Evolutionary conservation across 2,113 vertebrate genomes (phyloP).

Genomic region (Micronycteris hirsuta): DNA sequence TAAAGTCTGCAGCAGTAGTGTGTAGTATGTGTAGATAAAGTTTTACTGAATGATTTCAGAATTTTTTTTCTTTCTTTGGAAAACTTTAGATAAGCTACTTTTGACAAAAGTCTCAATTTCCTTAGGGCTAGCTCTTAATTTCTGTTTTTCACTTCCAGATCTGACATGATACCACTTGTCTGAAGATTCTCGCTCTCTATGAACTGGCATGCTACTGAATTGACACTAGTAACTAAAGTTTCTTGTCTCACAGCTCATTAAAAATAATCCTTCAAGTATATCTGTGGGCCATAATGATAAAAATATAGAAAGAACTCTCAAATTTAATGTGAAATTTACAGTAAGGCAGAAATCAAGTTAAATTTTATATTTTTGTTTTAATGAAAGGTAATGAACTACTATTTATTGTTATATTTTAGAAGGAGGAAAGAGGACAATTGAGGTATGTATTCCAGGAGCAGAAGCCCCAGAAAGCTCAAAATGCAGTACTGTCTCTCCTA

Average conservation of each 20-base stretch:
- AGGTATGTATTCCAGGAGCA: slow-evolving; percentile 72
- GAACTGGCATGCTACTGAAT: not conserved
- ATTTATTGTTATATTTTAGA: slow-evolving; percentile 72
- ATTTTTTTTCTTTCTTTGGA: not conserved
- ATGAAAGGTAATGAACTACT: not conserved
- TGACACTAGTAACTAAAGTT: slow-evolving; percentile 11
- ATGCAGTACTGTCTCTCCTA: slow-evolving; percentile 66
- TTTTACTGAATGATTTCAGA: slow-evolving; percentile 23
- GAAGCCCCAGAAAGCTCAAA: slow-evolving; percentile 72
- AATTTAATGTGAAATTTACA: not conserved
- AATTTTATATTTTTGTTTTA: slow-evolving; percentile 20
- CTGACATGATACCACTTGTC: not conserved
- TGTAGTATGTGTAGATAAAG: slow-evolving; percentile 4
- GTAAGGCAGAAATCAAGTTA: not conserved
- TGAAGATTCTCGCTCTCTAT: slow-evolving; percentile 6
- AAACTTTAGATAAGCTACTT: not conserved
- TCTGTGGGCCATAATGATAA: not conserved
- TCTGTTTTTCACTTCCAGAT: not conserved
- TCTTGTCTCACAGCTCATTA: slow-evolving; percentile 4
- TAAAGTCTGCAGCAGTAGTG: not conserved
- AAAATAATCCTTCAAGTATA: not conserved
- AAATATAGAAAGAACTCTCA: not conserved
- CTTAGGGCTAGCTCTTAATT: not conserved
- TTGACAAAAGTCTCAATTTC: not conserved
- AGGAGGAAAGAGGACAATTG: slow-evolving; percentile 72